Percentiles rank a stretch among this genome's conserved stretches.
These are phyloP conservation scores for Chaetura pelagica DNA, from an alignment of 2,113 vertebrate species.

Conservation along the genomic window DNA sequence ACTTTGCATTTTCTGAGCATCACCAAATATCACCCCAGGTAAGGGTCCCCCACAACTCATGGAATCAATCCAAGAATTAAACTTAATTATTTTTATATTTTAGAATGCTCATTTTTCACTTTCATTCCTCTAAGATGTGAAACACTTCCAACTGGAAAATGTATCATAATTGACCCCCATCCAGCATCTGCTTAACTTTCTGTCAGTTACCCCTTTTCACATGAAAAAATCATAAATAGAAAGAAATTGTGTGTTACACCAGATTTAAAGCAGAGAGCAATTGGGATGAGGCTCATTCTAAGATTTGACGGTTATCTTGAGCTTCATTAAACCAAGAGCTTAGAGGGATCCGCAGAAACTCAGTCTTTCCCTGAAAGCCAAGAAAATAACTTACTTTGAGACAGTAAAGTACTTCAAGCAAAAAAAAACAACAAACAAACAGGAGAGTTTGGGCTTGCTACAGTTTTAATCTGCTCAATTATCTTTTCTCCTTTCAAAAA, in stretches of 20 bases:
- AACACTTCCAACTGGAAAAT: background rate
- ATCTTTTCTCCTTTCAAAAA: background rate
- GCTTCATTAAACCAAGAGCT: background rate
- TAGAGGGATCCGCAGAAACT: background rate
- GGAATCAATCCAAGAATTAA: background rate
- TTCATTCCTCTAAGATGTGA: background rate
- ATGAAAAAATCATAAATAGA: background rate
- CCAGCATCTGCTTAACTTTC: background rate
- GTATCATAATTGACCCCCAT: background rate
- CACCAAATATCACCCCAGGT: background rate
- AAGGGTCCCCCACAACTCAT: background rate
- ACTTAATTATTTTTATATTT: background rate
- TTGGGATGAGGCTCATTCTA: background rate
- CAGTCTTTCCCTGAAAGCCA: background rate
- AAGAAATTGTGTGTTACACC: background rate
- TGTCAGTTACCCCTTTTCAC: background rate
- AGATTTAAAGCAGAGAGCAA: background rate
- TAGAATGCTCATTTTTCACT: background rate
- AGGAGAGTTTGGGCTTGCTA: background rate
- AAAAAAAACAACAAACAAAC: no score
- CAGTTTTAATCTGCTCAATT: background rate
- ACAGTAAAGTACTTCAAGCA: fast-evolving
- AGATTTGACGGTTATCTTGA: background rate
- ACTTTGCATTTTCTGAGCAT: background rate
- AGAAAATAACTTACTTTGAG: background rate